Conservation (phyloP, 2,888 invertebrate genomes). For the Brachycybe producta region DNA sequence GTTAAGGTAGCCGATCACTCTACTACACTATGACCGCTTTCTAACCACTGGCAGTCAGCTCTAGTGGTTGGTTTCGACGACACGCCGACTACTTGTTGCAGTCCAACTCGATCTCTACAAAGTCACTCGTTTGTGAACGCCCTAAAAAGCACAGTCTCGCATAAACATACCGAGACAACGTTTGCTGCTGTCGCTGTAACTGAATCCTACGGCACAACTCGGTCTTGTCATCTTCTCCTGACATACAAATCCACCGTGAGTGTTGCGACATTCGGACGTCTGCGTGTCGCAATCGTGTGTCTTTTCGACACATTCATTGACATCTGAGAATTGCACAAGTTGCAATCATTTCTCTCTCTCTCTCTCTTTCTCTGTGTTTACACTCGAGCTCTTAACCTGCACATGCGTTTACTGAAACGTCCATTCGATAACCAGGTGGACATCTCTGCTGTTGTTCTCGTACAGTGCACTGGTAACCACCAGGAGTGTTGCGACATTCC, state of each 20-base stretch:
- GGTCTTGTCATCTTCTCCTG: slow-evolving; percentile 18
- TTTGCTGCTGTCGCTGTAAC: background rate
- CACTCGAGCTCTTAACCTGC: background rate
- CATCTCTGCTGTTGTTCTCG: slow-evolving; percentile 20
- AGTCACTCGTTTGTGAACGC: too few relatives aligned
- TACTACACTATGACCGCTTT: too few relatives aligned
- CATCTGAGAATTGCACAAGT: slow-evolving; percentile 26
- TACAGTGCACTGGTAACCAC: slow-evolving; percentile 26
- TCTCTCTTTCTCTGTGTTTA: too few relatives aligned
- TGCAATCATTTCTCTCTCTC: too few relatives aligned
- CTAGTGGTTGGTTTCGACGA: too few relatives aligned
- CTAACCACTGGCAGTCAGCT: too few relatives aligned
- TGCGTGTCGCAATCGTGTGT: slow-evolving; percentile 28
- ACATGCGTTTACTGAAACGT: too few relatives aligned
- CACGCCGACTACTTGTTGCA: too few relatives aligned
- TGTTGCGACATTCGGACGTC: slow-evolving; percentile 16
- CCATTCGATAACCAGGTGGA: slow-evolving; percentile 23
- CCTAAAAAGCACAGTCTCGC: too few relatives aligned
- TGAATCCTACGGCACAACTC: slow-evolving; percentile 22
- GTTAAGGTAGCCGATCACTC: too few relatives aligned
- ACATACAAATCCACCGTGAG: slow-evolving; percentile 19
- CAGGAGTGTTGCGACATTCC: slow-evolving; percentile 26
- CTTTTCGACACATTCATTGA: slow-evolving; percentile 34
- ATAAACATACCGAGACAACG: slow-evolving; percentile 10
- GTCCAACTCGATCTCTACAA: too few relatives aligned